Conservation (phyloP, 2,888 invertebrate species). For the Pterostichus niger region DNA sequence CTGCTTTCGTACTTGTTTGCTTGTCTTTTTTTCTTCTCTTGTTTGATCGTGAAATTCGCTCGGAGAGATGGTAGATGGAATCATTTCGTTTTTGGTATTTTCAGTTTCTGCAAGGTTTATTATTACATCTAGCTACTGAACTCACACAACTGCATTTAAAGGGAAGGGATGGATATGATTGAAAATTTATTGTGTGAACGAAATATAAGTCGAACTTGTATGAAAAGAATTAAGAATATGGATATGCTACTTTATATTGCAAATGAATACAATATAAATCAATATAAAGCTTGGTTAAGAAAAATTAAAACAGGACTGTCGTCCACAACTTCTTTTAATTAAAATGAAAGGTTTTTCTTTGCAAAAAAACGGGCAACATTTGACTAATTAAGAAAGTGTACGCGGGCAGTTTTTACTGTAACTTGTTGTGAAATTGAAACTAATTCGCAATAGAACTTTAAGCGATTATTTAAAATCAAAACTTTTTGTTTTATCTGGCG, state of each 20-base stretch:
- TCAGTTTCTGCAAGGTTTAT: not conserved
- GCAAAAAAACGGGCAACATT: conserved; percentile 29
- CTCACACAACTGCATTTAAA: too few species aligned
- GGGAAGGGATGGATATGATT: too few species aligned
- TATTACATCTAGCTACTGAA: not conserved
- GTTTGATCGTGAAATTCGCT: conserved; percentile 18
- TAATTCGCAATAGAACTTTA: conserved; percentile 53
- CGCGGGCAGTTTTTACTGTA: conserved; percentile 2
- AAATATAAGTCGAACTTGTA: too few species aligned
- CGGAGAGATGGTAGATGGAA: not conserved
- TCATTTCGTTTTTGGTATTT: not conserved
- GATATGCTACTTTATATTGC: not conserved
- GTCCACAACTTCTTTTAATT: conserved; percentile 8
- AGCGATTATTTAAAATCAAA: conserved; percentile 56
- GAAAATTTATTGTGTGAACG: too few species aligned
- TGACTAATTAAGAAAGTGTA: conserved; percentile 46
- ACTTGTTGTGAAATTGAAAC: conserved; percentile 25
- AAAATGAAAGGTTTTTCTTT: conserved; percentile 12
- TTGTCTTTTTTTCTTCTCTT: not conserved
- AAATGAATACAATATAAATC: not conserved
- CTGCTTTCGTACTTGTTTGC: not conserved
- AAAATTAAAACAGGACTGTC: too few species aligned
- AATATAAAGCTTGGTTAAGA: too few species aligned
- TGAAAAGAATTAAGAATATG: too few species aligned
- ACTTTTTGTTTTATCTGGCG: conserved; percentile 52